Evolutionary conservation across 1,140 invertebrate species (phyloP), one percentile per base, ranked within the genome.

Genomic region (Drosophila orena): DNA sequence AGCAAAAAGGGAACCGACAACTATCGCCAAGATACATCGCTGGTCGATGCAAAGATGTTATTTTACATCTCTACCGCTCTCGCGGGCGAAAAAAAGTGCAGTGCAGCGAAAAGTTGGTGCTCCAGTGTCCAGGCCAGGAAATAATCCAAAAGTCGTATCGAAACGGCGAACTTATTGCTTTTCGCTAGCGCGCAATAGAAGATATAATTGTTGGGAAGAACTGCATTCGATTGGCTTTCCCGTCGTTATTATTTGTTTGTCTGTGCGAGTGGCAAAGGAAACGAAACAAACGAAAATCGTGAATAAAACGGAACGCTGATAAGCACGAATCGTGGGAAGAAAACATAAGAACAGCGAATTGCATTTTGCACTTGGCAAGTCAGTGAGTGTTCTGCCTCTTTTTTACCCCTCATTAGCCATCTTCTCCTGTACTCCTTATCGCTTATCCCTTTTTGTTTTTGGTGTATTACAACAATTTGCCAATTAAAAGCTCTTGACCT

Each of bases 401-500:
- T 65, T 22, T 37, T 54, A 52, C 65, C 59, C 40, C 38, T 69
- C 60, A 57, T 53, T 49, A n/a, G 8, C 38, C 37, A 57, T 34
- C 42, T 3, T 11, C 10, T 35, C 42, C 42, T 38, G 40, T 53
- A 17, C 30, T n/a, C 22, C 50, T n/a, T 20, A 30, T 30, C 30
- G 7, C 38, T 42, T 61, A 59, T 59, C 15, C 50, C 55, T 37
- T 44, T 62, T 54, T 22, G 54, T 40, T 42, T 57, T 70, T 64
- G 62, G 79, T 70, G 59, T 76, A 54, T 54, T 49, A 66, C 49
- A 66, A 79, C 78, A 78, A 86, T 88, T 80, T 76, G 75, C 71
- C 83, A 89, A 88, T 79, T 88, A 79, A 76, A 62, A 83, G 83
- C 83, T 79, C 79, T 83, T 79, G 61, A 72, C 76, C 71, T 72